phyloP scores from a whole-genome alignment of 2,888 invertebrate species.

The Phaedon cochleariae region DNA sequence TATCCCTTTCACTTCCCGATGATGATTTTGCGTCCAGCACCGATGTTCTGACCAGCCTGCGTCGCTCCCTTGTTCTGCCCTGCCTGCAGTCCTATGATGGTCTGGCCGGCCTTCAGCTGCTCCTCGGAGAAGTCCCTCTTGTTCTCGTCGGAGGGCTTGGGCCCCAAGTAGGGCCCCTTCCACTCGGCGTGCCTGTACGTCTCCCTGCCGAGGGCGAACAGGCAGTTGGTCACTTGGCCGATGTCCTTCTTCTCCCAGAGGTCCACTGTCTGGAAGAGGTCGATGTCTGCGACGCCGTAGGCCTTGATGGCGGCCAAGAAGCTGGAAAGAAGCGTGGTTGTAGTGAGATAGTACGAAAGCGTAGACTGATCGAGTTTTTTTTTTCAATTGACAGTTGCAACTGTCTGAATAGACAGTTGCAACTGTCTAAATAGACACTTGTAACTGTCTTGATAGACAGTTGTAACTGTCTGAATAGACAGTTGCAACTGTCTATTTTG shows the following conservation, averaged over 20 bases:
- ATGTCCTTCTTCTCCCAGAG: conserved; percentile 95
- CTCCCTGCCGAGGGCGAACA: conserved; percentile 82
- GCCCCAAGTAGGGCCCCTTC: conserved; percentile 87
- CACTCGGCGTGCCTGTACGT: conserved; percentile 55
- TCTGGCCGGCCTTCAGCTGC: conserved; percentile 86
- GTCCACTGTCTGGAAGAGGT: conserved; percentile 97
- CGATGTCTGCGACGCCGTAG: conserved; percentile 90
- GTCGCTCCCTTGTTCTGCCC: conserved; percentile 96
- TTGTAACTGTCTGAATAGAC: too few relatives aligned
- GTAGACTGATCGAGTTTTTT: too few relatives aligned
- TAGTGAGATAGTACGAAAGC: not conserved
- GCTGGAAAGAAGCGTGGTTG: conserved; percentile 57
- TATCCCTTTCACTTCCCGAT: conserved; percentile 77
- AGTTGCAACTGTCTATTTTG: too few relatives aligned
- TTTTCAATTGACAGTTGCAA: too few relatives aligned
- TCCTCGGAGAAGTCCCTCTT: conserved; percentile 95
- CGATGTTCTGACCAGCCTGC: conserved; percentile 90
- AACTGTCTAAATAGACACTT: too few relatives aligned
- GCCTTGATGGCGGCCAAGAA: conserved; percentile 88
- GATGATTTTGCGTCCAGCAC: conserved; percentile 89
- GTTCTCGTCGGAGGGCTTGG: conserved; percentile 93
- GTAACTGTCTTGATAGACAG: too few relatives aligned
- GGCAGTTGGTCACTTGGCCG: conserved; percentile 82
- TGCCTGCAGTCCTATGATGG: conserved; percentile 92
- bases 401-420: too few relatives aligned